Conservation (phyloP, 2,888 invertebrate species). For the Lissonota sp. region DNA sequence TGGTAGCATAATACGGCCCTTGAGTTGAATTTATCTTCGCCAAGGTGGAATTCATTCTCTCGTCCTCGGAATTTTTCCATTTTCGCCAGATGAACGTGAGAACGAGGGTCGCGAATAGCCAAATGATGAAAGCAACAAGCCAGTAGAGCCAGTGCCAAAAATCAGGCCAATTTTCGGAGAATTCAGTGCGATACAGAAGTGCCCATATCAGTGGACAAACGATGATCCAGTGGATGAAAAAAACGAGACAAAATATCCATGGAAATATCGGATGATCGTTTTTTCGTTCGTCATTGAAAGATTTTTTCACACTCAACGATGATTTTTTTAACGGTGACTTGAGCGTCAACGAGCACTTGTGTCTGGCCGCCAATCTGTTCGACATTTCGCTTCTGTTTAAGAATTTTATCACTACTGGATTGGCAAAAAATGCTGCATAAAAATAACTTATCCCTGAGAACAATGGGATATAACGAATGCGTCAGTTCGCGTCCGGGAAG, state of each 20-base stretch:
- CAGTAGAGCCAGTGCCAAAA: conserved; percentile 70
- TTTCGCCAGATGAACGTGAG: conserved; percentile 61
- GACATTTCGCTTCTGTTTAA: conserved; percentile 49
- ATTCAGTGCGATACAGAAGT: conserved; percentile 51
- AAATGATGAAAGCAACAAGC: conserved; percentile 73
- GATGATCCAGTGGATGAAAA: conserved; percentile 81
- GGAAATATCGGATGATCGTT: conserved; percentile 58
- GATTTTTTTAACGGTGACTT: conserved; percentile 58
- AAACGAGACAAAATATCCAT: conserved; percentile 59
- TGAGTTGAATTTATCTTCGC: neutral
- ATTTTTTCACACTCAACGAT: conserved; percentile 4
- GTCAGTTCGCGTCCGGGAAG: conserved; percentile 54
- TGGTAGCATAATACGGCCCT: conserved; percentile 5
- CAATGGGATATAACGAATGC: conserved; percentile 2
- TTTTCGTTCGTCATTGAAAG: conserved; percentile 2
- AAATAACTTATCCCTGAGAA: conserved; percentile 2
- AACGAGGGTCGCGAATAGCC: conserved; percentile 67
- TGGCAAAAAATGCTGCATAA: conserved; percentile 8
- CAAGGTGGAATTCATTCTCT: neutral
- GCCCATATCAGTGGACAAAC: conserved; percentile 78
- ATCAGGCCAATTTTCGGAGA: conserved; percentile 55
- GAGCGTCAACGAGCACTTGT: conserved; percentile 60
- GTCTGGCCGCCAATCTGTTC: conserved; percentile 52
- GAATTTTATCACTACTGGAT: conserved; percentile 41
- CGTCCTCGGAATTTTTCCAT: conserved; percentile 8